phyloP scores from a whole-genome alignment of 2,113 vertebrate genomes.

The Mormoops blainvillei region DNA sequence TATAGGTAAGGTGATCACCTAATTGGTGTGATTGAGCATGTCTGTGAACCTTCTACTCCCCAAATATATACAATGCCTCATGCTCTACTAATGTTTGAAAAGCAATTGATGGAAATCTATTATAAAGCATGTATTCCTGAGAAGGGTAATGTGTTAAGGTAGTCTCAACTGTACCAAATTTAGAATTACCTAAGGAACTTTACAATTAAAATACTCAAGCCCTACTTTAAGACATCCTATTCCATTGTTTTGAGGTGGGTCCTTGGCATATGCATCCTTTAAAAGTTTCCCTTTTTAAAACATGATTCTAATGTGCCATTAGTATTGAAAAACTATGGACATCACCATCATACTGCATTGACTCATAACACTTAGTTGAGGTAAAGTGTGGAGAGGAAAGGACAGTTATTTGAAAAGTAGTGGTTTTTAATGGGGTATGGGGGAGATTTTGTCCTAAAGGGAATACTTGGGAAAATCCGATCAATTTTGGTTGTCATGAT shows the following conservation, averaged over 20 bases:
- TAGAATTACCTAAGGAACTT: neutral
- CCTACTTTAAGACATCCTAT: neutral
- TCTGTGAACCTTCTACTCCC: neutral
- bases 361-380: neutral
- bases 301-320: neutral
- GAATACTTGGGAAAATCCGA: neutral
- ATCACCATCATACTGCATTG: neutral
- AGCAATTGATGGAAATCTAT: neutral
- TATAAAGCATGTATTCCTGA: neutral
- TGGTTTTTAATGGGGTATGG: neutral
- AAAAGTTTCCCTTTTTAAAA: neutral
- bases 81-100: conserved; percentile 13
- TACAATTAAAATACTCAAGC: neutral
- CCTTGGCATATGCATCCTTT: neutral
- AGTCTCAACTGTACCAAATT: neutral
- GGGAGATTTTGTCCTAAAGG: neutral
- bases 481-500: neutral
- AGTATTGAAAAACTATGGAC: neutral
- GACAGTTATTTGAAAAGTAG: neutral
- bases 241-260: neutral
- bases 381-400: neutral
- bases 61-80: neutral
- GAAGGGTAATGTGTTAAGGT: neutral
- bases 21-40: neutral
- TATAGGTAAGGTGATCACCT: neutral